These are phyloP conservation scores for Bicyclus anynana DNA, from an alignment of 1,140 invertebrate species.

Conservation along the genomic window DNA sequence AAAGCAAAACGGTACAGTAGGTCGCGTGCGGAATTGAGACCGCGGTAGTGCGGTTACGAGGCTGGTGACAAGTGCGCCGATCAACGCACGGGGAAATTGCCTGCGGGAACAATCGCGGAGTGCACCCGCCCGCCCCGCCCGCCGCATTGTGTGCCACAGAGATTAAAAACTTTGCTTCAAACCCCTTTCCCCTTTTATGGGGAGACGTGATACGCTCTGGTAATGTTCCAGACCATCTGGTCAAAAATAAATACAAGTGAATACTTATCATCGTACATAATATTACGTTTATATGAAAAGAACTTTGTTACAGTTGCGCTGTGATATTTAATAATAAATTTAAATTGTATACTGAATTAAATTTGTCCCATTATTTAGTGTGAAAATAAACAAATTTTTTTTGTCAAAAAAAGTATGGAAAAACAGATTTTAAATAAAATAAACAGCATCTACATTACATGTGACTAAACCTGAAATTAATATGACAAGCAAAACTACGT, in stretches of 20 bases:
- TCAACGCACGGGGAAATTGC: not conserved
- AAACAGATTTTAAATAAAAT: no score
- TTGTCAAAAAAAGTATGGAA: no score
- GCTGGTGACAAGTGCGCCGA: not conserved
- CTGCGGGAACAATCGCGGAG: conserved; percentile 12
- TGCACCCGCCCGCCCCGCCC: conserved; percentile 14
- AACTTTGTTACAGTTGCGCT: no score
- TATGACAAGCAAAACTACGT: no score
- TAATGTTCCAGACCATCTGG: not conserved
- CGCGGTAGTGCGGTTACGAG: not conserved
- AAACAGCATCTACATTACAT: no score
- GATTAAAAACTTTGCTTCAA: conserved; percentile 31
- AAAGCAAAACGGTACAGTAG: not conserved
- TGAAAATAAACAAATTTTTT: no score
- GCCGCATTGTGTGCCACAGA: conserved; percentile 17
- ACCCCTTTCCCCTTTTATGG: not conserved
- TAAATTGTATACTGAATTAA: no score
- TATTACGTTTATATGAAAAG: no score
- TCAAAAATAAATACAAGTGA: not conserved
- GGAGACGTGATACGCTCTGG: not conserved
- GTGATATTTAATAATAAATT: no score
- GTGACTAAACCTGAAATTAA: no score
- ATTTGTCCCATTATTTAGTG: no score
- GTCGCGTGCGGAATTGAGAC: not conserved
- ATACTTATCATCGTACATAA: no score